phyloP scores from a whole-genome alignment of 2,888 invertebrate species.

The Agelastica alni region DNA sequence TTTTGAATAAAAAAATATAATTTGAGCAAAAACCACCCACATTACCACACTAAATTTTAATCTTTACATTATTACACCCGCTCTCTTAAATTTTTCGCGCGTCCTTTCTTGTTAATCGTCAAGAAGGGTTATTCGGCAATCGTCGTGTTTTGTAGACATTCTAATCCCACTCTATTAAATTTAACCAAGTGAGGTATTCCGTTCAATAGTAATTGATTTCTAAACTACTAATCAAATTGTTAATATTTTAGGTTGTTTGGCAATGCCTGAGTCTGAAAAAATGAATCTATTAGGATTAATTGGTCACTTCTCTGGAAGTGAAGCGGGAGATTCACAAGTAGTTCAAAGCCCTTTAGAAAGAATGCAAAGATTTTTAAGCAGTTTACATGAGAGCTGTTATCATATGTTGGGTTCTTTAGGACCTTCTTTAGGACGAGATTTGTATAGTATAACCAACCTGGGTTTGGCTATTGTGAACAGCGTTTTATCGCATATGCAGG shows the following conservation, averaged over 20 bases:
- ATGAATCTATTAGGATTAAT: conserved; percentile 72
- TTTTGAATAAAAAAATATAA: too few relatives aligned
- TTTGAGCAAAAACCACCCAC: too few relatives aligned
- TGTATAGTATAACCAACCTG: conserved; percentile 78
- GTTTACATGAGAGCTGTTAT: conserved; percentile 80
- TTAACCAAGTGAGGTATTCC: too few relatives aligned
- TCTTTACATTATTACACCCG: too few relatives aligned
- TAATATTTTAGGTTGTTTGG: conserved; percentile 60
- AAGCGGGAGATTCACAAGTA: conserved; percentile 48
- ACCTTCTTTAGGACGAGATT: conserved; percentile 79
- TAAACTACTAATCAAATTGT: too few relatives aligned
- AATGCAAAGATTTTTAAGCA: conserved; percentile 80
- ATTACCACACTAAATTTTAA: too few relatives aligned
- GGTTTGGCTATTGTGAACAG: conserved; percentile 74
- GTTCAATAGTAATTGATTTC: too few relatives aligned
- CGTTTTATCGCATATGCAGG: conserved; percentile 70
- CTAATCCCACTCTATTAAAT: too few relatives aligned
- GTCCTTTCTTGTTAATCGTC: too few relatives aligned
- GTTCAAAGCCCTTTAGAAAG: conserved; percentile 69
- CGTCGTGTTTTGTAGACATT: too few relatives aligned
- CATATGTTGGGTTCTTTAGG: conserved; percentile 80
- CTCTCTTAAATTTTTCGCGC: too few relatives aligned
- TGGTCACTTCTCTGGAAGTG: conserved; percentile 46
- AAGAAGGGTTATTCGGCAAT: too few relatives aligned
- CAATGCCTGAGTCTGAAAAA: conserved; percentile 76